Percentiles rank a stretch among this genome's conserved stretches.
Conservation (phyloP, 1,140 invertebrate genomes). For the Drosophila virilis region DNA sequence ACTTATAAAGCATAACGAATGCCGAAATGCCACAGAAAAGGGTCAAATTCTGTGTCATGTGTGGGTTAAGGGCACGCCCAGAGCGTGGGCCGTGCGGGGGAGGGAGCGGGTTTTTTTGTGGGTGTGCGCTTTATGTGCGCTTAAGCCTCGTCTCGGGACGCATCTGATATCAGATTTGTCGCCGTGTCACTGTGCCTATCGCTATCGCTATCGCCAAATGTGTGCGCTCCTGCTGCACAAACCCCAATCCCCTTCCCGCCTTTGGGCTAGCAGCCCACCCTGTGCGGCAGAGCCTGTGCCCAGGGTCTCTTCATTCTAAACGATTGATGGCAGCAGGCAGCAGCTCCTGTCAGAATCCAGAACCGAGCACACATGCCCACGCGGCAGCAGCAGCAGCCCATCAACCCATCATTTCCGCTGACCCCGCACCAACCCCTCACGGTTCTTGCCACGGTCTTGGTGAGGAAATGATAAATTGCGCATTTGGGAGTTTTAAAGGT, state of each 20-base stretch:
- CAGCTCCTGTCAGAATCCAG: conserved; percentile 49
- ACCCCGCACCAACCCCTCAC: neutral
- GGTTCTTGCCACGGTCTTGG: conserved; percentile 28
- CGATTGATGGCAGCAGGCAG: conserved; percentile 70
- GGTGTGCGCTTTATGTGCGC: conserved; percentile 70
- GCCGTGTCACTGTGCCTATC: conserved; percentile 33
- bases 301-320: conserved; percentile 63
- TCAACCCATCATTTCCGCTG: conserved; percentile 1
- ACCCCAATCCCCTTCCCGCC: neutral
- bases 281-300: conserved; percentile 11
- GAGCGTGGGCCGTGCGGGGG: neutral
- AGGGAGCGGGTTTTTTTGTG: conserved; percentile 50
- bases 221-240: neutral
- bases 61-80: too few species aligned
- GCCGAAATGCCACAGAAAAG: conserved; percentile 8
- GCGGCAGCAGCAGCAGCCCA: neutral
- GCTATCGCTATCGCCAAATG: conserved; percentile 27
- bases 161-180: conserved; percentile 78
- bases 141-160: conserved; percentile 70
- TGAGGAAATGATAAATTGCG: conserved; percentile 83
- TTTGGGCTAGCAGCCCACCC: neutral
- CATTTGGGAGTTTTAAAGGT: conserved; percentile 84
- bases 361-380: conserved; percentile 21
- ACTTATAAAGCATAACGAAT: conserved; percentile 57
- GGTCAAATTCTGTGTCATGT: conserved; percentile 4